Conservation (phyloP, 2,797 vertebrate genomes). For the Crossoptilon crossoptilon region DNA sequence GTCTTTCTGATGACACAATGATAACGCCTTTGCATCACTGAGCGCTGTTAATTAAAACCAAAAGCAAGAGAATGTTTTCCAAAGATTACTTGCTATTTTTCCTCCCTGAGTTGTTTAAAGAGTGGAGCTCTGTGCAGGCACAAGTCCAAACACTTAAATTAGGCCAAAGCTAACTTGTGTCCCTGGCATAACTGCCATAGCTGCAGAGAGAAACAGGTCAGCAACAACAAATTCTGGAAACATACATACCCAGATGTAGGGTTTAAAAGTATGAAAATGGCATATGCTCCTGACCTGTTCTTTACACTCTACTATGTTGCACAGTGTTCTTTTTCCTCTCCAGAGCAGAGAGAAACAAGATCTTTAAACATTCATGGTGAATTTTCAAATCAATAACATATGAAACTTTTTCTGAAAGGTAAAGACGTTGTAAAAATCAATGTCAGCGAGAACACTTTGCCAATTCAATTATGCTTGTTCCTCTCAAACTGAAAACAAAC, state of each 20-base stretch:
- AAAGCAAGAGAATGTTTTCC: constrained; percentile 24
- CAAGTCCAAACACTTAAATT: not conserved
- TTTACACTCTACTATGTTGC: not conserved
- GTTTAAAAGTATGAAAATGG: not conserved
- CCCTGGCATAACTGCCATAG: not conserved
- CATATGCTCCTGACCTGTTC: not conserved
- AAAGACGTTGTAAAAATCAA: constrained; percentile 53
- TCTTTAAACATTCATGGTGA: constrained; percentile 19
- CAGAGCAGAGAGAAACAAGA: constrained; percentile 64
- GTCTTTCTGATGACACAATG: not conserved
- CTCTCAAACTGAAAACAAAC: not conserved
- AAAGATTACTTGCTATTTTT: not conserved
- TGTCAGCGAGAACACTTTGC: constrained; percentile 15
- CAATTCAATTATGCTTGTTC: constrained; percentile 22
- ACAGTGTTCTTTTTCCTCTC: constrained; percentile 35
- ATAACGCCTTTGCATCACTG: not conserved
- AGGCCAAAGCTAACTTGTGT: not conserved
- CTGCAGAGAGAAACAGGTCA: not conserved
- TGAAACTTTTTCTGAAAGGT: constrained; percentile 60
- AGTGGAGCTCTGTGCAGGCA: not conserved
- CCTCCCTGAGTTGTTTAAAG: not conserved
- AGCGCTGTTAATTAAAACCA: constrained; percentile 42
- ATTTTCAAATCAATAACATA: constrained; percentile 64
- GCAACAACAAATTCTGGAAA: not conserved
- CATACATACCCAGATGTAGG: not conserved